Conservation (phyloP, 2,888 invertebrate genomes). For the Hetaerina titia region DNA sequence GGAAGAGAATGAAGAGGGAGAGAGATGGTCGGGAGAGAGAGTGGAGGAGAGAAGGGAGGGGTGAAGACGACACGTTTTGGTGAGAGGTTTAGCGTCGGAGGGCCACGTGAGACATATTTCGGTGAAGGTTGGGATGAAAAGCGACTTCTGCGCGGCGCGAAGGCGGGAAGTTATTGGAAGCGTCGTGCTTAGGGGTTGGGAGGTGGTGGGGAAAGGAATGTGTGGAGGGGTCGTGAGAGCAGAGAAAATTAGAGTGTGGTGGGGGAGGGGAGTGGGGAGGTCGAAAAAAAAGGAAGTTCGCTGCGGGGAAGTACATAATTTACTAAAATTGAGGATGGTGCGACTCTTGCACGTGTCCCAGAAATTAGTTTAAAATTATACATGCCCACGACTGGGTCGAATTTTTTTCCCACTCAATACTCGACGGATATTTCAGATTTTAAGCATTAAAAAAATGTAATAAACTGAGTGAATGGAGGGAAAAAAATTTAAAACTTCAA, state of each 20-base stretch:
- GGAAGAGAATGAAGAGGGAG: neutral
- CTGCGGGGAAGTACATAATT: neutral
- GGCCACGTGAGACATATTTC: constrained; percentile 38
- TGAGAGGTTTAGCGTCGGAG: constrained; percentile 35
- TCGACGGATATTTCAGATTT: no score
- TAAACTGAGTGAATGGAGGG: no score
- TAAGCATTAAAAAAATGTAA: no score
- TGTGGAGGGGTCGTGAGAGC: neutral
- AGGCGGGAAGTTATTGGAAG: constrained; percentile 49
- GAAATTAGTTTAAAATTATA: neutral
- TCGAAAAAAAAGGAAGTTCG: neutral
- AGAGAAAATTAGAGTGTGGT: no score
- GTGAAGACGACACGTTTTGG: constrained; percentile 31
- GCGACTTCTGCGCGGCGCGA: neutral
- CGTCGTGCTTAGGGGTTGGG: neutral
- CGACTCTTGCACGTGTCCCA: neutral
- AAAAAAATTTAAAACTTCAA: no score
- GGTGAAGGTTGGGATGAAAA: constrained; percentile 19
- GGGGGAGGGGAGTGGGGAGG: neutral
- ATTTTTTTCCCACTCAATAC: neutral
- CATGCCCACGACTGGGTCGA: neutral
- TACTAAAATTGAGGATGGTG: neutral
- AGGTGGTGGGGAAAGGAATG: neutral
- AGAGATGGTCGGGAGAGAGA: neutral
- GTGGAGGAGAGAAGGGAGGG: neutral